A percentile compares a stretch with the other conserved stretches of the same genome.
Evolutionary conservation across 2,888 invertebrate species (phyloP).

Genomic region (Trileptium ribeirensis): DNA sequence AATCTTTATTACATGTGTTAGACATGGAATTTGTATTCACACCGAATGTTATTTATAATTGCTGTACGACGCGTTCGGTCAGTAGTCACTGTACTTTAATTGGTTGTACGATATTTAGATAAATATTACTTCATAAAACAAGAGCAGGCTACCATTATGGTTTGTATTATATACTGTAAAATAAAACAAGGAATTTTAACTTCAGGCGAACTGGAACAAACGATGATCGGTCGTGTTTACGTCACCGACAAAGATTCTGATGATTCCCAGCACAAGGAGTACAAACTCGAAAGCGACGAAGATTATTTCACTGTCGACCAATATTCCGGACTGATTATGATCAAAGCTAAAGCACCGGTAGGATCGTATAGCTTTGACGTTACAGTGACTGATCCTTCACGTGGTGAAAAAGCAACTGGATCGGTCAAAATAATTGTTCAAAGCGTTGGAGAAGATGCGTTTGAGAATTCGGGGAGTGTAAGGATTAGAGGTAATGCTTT

Average conservation of each 20-base stretch:
- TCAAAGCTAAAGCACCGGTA: constrained; percentile 81
- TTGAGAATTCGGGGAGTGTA: constrained; percentile 87
- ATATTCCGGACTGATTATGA: constrained; percentile 86
- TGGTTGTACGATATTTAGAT: no score
- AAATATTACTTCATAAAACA: no score
- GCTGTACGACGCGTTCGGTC: no score
- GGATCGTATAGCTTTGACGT: constrained; percentile 57
- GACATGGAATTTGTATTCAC: no score
- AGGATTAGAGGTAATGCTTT: constrained; percentile 59
- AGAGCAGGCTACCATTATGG: no score
- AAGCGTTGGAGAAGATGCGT: constrained; percentile 88
- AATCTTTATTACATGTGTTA: no score
- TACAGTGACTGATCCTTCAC: constrained; percentile 60
- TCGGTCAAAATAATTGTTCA: constrained; percentile 89
- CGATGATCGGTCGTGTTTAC: constrained; percentile 86
- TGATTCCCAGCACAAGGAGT: constrained; percentile 95
- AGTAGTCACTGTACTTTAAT: no score
- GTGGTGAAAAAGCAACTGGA: constrained; percentile 90
- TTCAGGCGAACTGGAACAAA: constrained; percentile 77
- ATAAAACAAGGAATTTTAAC: no score
- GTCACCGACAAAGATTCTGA: constrained; percentile 96
- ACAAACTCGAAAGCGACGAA: constrained; percentile 71
- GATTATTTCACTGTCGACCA: constrained; percentile 74
- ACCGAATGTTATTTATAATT: no score
- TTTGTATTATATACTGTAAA: no score